These are phyloP conservation scores for Phorcus lineatus DNA, from an alignment of 2,888 invertebrate genomes.

Conservation along the genomic window DNA sequence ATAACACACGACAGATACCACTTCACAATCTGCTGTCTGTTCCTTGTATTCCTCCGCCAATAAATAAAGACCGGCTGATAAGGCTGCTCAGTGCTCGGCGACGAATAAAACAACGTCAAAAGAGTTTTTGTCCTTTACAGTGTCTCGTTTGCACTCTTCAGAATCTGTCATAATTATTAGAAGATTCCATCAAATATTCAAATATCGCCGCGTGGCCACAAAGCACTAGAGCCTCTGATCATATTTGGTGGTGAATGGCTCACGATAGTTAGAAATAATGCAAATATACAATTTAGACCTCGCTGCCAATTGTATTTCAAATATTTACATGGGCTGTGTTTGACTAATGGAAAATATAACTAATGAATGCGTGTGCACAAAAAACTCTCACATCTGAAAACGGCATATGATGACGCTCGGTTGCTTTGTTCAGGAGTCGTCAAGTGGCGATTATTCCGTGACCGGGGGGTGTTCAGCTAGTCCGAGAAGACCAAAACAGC, in stretches of 20 bases:
- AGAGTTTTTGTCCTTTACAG: slow-evolving; percentile 8
- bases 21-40: background rate
- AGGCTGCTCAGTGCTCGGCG: background rate
- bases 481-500: too few relatives aligned
- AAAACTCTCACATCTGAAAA: background rate
- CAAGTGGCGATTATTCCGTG: background rate
- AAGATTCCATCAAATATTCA: slow-evolving; percentile 20
- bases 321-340: slow-evolving; percentile 9
- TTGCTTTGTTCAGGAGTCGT: background rate
- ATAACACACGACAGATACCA: background rate
- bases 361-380: slow-evolving; percentile 3
- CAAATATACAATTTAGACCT: slow-evolving; percentile 20
- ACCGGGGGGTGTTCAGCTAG: background rate
- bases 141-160: slow-evolving; percentile 16
- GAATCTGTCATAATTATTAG: slow-evolving; percentile 19
- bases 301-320: background rate
- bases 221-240: slow-evolving; percentile 1
- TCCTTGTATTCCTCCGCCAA: background rate
- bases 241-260: slow-evolving; percentile 11
- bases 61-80: background rate
- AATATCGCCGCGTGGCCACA: background rate
- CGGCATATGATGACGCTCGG: slow-evolving; percentile 1
- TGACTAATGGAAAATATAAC: slow-evolving; percentile 14
- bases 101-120: background rate
- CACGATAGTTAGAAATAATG: slow-evolving; percentile 11